Conservation (phyloP, 2,113 vertebrate genomes). For the Pangasianodon gigas region DNA sequence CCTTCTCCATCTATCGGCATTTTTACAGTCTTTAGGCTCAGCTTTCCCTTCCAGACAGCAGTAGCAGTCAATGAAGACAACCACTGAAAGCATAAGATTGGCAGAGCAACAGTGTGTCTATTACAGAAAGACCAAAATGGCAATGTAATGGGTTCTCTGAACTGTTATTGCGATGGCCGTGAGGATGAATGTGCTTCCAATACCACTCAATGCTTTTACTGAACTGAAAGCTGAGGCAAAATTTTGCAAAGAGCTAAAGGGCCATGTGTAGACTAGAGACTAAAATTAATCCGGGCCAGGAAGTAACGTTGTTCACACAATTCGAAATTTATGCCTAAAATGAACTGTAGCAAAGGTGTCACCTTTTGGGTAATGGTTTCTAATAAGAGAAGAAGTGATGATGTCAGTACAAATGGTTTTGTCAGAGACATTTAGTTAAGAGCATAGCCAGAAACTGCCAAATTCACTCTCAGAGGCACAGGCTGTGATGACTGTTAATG, state of each 20-base stretch:
- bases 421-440: neutral
- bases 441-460: neutral
- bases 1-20: neutral
- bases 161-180: neutral
- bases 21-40: neutral
- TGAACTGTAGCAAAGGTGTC: neutral
- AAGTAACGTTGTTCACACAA: neutral
- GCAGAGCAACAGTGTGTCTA: neutral
- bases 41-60: neutral
- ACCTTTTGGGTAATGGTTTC: neutral
- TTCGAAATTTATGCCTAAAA: neutral
- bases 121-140: constrained; percentile 8
- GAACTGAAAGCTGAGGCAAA: neutral
- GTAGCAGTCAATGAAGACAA: neutral
- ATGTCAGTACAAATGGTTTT: neutral
- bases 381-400: neutral
- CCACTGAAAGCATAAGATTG: neutral
- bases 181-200: neutral
- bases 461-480: constrained; percentile 12
- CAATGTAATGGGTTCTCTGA: neutral
- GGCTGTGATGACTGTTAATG: neutral
- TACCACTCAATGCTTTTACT: neutral
- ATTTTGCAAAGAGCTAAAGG: neutral
- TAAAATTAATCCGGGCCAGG: neutral
- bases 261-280: neutral